A percentile compares a stretch with the other conserved stretches of the same genome.
Evolutionary conservation across 2,113 vertebrate genomes (phyloP).

Genomic region (Gallinago media): DNA sequence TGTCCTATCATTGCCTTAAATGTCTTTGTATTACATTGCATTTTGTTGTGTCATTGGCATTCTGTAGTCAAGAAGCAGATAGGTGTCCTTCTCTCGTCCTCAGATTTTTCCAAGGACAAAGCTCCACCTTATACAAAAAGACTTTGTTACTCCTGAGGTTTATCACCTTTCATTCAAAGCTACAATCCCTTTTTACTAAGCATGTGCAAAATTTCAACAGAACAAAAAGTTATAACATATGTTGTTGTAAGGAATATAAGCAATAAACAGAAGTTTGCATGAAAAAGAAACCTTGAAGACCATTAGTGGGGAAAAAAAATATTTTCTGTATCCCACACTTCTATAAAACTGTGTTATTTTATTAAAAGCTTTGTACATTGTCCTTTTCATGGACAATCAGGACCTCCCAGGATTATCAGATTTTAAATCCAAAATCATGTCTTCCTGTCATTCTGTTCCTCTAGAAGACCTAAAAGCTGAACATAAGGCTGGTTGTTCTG

Average conservation of each 20-base stretch:
- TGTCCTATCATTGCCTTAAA: not conserved
- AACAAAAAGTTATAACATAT: not conserved
- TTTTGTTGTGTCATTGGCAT: not conserved
- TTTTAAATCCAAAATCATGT: not conserved
- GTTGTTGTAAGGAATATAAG: not conserved
- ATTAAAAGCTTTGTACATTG: not conserved
- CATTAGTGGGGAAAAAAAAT: not conserved
- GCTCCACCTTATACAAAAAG: not conserved
- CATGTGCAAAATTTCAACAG: not conserved
- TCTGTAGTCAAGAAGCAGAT: not conserved
- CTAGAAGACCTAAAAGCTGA: not conserved
- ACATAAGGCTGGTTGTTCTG: not conserved
- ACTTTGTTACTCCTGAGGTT: not conserved
- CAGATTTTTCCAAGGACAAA: not conserved
- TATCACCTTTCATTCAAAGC: not conserved
- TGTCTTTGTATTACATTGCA: not conserved
- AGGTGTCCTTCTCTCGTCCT: not conserved
- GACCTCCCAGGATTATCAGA: not conserved
- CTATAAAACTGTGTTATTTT: not conserved
- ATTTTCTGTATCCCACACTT: not conserved
- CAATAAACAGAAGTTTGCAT: not conserved
- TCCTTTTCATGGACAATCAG: not conserved
- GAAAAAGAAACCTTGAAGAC: not conserved
- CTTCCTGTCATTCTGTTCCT: not conserved
- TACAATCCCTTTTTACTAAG: not conserved